Base-by-base conservation (phyloP, 2,797 vertebrate species). In the Lagocephalus sceleratus region DNA sequence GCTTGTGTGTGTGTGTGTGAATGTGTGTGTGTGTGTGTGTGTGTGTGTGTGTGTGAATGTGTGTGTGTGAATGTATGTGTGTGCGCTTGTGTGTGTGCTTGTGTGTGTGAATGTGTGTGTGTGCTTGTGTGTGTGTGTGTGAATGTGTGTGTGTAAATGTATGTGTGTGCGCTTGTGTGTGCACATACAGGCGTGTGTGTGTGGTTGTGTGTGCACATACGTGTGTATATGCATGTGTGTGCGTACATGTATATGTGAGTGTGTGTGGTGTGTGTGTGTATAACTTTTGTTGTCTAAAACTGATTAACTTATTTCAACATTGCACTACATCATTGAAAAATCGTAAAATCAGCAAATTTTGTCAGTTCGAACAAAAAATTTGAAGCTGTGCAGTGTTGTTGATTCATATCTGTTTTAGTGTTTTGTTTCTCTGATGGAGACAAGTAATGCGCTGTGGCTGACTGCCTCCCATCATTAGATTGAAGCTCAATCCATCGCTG, bases 401-500 rank as follows among this genome's bases (percentile, higher is more conserved):
- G 69, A 70, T 60, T 60, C 25, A 72, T 45, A 47, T 14, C 47
- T 68, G 48, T 14, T 29, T 66, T 51, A 21, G 10, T 67, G 52
- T 71, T n/a, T 69, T 81, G 61, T 57, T 60, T 71, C 51, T 57
- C 38, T 38, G 17, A 61, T 69, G 32, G 10, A 14, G 64, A 75
- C 44, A 57, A 75, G 53, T 42, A 53, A 73, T 78, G 66, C 56
- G 23, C 51, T 54, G 60, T 68, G 75, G 66, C 63, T 76, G 78
- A 85, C 70, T 83, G 80, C 61, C 53, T 84, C 54, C 58, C 16
- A 51, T 83, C 72, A 83, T 84, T 80, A 82, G 50, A 47, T 17
- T 56, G 67, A 67, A 60, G 73, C 54, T 49, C 38, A 2, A 88
- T 88, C 69, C 54, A 70, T 87, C 80, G 80, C 61, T 63, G 60